Evolutionary conservation across 2,113 vertebrate species (phyloP).

Genomic region (Hippocampus abdominalis): DNA sequence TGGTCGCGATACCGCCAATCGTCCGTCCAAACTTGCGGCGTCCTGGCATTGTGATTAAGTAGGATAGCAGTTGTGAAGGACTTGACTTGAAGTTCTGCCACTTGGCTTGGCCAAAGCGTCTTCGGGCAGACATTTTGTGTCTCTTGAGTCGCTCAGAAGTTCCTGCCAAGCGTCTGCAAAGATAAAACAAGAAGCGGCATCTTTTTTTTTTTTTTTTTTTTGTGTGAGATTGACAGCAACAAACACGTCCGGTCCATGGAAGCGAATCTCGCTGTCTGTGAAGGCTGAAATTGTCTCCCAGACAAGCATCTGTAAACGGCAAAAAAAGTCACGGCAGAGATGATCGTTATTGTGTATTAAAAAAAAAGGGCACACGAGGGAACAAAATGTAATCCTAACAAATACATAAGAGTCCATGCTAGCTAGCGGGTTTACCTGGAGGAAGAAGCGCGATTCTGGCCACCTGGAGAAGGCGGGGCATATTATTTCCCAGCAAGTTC

Average conservation of each 20-base stretch:
- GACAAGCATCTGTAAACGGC: too few relatives aligned
- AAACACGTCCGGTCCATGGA: background rate
- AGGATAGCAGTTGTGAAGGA: conserved; percentile 38
- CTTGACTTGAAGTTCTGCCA: conserved; percentile 68
- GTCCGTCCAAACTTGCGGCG: conserved; percentile 15
- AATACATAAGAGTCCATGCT: too few relatives aligned
- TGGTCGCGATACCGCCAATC: conserved; percentile 18
- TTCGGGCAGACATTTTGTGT: conserved; percentile 43
- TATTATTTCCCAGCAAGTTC: too few relatives aligned
- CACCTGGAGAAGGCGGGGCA: too few relatives aligned
- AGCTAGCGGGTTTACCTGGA: too few relatives aligned
- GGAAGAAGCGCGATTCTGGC: too few relatives aligned
- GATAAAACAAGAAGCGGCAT: conserved; percentile 3
- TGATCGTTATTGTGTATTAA: too few relatives aligned
- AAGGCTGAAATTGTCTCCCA: too few relatives aligned
- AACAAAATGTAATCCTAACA: too few relatives aligned
- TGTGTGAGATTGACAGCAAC: background rate
- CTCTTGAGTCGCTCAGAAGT: conserved; percentile 50
- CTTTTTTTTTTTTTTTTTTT: background rate
- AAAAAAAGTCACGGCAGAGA: too few relatives aligned
- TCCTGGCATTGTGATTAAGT: conserved; percentile 51
- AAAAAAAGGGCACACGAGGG: too few relatives aligned
- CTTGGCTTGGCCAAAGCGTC: conserved; percentile 46
- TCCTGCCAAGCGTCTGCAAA: conserved; percentile 32
- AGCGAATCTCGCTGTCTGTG: too few relatives aligned